Evolutionary conservation across 1,140 invertebrate species (phyloP).

Genomic region (Drosophila setifemur): DNA sequence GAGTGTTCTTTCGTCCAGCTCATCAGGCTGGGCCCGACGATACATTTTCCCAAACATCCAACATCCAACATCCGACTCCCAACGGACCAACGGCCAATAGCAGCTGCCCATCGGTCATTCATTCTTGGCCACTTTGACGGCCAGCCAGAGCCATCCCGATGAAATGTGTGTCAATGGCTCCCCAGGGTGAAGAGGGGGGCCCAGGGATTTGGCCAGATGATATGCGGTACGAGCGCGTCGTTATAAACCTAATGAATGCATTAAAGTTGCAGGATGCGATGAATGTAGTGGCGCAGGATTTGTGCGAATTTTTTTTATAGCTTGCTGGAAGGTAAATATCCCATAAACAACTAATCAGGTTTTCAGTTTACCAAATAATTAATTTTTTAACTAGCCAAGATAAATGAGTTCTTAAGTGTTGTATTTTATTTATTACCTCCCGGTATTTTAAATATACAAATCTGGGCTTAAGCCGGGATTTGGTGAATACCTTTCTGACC

Average conservation of each 20-base stretch:
- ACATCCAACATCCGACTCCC: slow-evolving; percentile 11
- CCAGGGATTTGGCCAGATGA: slow-evolving; percentile 12
- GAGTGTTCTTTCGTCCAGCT: slow-evolving; percentile 1
- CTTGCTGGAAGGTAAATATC: too few species aligned
- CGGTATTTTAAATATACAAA: too few species aligned
- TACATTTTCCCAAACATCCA: slow-evolving; percentile 20
- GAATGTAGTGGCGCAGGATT: slow-evolving; percentile 3
- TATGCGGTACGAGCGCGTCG: slow-evolving; percentile 53
- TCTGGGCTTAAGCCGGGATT: too few species aligned
- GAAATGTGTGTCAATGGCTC: slow-evolving; percentile 74
- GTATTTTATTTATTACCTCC: too few species aligned
- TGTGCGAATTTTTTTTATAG: neutral
- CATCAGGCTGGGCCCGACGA: slow-evolving; percentile 6
- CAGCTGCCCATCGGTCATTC: slow-evolving; percentile 35
- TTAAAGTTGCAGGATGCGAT: slow-evolving; percentile 66
- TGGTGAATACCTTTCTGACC: too few species aligned
- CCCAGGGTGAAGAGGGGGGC: slow-evolving; percentile 22
- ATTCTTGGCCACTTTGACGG: slow-evolving; percentile 34
- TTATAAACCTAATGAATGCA: slow-evolving; percentile 75
- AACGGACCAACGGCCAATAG: slow-evolving; percentile 4
- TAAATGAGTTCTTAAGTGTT: too few species aligned
- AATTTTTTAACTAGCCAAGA: too few species aligned
- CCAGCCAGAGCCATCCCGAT: slow-evolving; percentile 25
- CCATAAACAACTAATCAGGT: too few species aligned
- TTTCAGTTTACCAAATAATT: too few species aligned